Base-by-base conservation (phyloP, 2,797 vertebrate species). In the Prunella strophiata region DNA sequence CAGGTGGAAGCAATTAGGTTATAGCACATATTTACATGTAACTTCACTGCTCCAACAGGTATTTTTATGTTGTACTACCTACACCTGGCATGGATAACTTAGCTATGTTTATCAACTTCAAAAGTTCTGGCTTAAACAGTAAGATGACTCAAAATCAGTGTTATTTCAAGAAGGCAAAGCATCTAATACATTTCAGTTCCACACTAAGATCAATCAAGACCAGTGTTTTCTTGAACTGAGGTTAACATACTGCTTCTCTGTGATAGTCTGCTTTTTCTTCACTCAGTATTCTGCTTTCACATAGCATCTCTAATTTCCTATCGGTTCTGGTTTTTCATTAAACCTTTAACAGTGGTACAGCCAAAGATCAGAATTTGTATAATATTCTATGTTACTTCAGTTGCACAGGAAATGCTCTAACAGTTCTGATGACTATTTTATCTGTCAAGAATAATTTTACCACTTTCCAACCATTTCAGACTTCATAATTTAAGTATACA, bases 101-200 rank as follows among this genome's bases (percentile, higher is more conserved):
- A 81, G 66, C 57, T 81, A 15, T 63, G n/a, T 81, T 75, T n/a
- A 71, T 1, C 25, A 89, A 27, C 43, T 76, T 68, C 4, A 10
- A 26, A 66, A 96, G 5, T 66, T 81, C 30, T 72, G 15, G 30
- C 47, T 87, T 70, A 51, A 93, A 52, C 34, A 65, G 13, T 32
- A 74, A 61, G 58, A 58, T 87, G 68, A 76, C 25, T 70, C 23
- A 63, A 77, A 96, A 95, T 73, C 79, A 52, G 42, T 43, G 8
- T n/a, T 34, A 78, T 89, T 94, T 93, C 67, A 86, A 91, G 80
- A 78, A 23, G 19, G n/a, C 62, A 92, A 94, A 85, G 23, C 36
- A 48, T 50, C 10, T 40, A 32, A 29, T 12, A 5, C 43, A 63
- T 51, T 88, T 84, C 50, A 63, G 30, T 36, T 85, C 42, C 47